These are phyloP conservation scores for Cotesia typhae DNA, from an alignment of 1,140 invertebrate species.

Conservation along the genomic window DNA sequence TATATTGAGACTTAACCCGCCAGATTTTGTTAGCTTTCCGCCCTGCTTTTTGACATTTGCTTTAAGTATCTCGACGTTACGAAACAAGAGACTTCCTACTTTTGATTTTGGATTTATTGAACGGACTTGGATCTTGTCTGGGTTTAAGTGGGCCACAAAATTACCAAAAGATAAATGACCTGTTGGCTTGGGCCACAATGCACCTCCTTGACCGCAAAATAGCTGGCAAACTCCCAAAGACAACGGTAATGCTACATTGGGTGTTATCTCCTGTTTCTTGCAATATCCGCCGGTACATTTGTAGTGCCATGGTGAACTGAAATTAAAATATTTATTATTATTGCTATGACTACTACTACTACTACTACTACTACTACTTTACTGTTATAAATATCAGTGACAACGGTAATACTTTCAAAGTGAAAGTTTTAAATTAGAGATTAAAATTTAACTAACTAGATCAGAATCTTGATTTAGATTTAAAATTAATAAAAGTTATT, in stretches of 20 bases:
- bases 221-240: constrained; percentile 57
- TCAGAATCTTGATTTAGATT: neutral
- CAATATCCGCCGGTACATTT: constrained; percentile 54
- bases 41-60: constrained; percentile 39
- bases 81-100: constrained; percentile 59
- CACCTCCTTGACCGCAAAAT: constrained; percentile 63
- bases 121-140: constrained; percentile 66
- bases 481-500: neutral
- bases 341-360: neutral
- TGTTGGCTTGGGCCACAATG: constrained; percentile 79
- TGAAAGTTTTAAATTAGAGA: constrained; percentile 5
- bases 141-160: constrained; percentile 70
- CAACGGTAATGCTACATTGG: constrained; percentile 43
- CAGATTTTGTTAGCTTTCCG: constrained; percentile 36
- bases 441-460: neutral
- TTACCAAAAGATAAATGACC: constrained; percentile 70
- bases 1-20: constrained; percentile 53
- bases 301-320: constrained; percentile 59
- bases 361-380: neutral
- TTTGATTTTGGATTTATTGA: constrained; percentile 55
- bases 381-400: constrained; percentile 6
- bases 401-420: constrained; percentile 13
- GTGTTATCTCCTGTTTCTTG: constrained; percentile 52
- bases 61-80: constrained; percentile 55
- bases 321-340: neutral